Percentiles rank a stretch among this genome's conserved stretches.
Conservation (phyloP, 2,797 vertebrate species). For the Zenarchopterus dispar region DNA sequence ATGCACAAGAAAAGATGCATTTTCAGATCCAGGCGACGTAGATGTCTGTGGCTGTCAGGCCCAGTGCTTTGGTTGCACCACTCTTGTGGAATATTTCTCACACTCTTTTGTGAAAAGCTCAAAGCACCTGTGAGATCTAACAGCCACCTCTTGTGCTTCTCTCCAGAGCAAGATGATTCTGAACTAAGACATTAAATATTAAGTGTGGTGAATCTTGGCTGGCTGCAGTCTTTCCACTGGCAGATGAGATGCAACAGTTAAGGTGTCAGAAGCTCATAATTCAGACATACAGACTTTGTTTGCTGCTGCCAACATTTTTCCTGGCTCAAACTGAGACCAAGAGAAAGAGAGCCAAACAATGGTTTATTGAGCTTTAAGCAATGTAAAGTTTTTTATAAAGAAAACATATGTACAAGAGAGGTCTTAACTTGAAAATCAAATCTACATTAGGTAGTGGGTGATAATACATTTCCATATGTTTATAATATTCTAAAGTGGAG, state of each 20-base stretch:
- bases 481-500: neutral
- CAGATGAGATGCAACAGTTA: conserved; percentile 49
- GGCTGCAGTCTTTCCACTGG: conserved; percentile 63
- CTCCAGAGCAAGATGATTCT: conserved; percentile 51
- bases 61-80: conserved; percentile 21
- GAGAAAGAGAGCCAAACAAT: neutral
- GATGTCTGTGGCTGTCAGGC: neutral
- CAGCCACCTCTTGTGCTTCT: conserved; percentile 41
- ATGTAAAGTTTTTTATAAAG: neutral
- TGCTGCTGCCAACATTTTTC: conserved; percentile 4
- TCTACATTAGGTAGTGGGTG: neutral
- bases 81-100: conserved; percentile 41
- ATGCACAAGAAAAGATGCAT: neutral
- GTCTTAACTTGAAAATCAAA: neutral
- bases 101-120: conserved; percentile 63
- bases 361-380: conserved; percentile 9
- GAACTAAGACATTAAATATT: conserved; percentile 74
- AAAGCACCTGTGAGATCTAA: conserved; percentile 63
- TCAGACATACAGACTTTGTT: conserved; percentile 5
- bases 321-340: conserved; percentile 13
- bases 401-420: neutral
- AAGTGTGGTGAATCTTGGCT: conserved; percentile 69
- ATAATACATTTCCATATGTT: neutral
- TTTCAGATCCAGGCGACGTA: neutral
- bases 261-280: conserved; percentile 61